Conservation (phyloP, 2,113 vertebrate genomes). For the Anoura caudifer region DNA sequence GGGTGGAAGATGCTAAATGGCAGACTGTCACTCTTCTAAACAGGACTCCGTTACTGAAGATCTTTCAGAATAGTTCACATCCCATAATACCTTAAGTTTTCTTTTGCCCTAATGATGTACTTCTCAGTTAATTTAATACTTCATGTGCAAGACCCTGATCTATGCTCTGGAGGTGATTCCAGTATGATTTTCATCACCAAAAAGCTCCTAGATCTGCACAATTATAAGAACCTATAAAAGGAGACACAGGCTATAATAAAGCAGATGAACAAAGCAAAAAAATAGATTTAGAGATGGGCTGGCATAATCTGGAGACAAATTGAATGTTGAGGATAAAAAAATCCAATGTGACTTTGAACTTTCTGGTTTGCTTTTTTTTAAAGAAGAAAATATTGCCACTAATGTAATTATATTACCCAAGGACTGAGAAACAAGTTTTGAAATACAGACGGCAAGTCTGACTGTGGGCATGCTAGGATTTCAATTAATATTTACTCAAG, state of each 20-base stretch:
- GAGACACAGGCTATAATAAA: background rate
- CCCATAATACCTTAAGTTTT: background rate
- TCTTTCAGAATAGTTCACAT: background rate
- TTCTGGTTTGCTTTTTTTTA: constrained; percentile 1
- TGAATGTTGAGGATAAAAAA: background rate
- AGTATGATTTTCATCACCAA: background rate
- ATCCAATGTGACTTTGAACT: background rate
- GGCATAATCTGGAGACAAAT: background rate
- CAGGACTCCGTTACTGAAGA: background rate
- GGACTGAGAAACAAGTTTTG: constrained; percentile 10
- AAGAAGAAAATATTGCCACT: background rate
- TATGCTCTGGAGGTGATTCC: background rate
- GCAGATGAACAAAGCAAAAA: background rate
- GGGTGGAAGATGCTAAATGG: background rate
- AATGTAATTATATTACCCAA: background rate
- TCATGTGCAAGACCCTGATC: background rate
- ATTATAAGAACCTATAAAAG: background rate
- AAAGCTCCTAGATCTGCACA: background rate
- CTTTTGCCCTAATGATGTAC: background rate
- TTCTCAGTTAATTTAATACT: background rate
- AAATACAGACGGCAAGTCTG: background rate
- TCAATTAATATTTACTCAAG: constrained; percentile 13
- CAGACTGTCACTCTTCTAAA: background rate
- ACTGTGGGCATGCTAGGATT: background rate
- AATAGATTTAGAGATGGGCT: background rate